Percentiles rank a stretch among this genome's conserved stretches.
Conservation (phyloP, 2,888 invertebrate species). For the Mythimna ferrago region DNA sequence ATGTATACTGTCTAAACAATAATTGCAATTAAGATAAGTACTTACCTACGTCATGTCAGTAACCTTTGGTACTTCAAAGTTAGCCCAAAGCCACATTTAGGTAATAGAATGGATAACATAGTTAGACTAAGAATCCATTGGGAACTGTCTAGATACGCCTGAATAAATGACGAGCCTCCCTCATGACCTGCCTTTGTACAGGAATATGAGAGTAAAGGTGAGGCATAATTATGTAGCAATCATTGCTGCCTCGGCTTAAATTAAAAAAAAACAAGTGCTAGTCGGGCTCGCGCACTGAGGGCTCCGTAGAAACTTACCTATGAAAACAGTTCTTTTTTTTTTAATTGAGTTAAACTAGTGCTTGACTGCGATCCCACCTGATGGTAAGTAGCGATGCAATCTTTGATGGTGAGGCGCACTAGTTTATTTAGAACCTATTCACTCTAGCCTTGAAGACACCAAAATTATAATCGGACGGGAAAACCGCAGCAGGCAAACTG, state of each 20-base stretch:
- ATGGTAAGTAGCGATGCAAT: too few species aligned
- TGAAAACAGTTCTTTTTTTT: too few species aligned
- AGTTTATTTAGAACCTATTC: too few species aligned
- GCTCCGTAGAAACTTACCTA: too few species aligned
- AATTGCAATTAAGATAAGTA: neutral
- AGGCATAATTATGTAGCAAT: slow-evolving; percentile 28
- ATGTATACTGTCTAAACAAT: neutral
- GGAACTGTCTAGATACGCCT: slow-evolving; percentile 31
- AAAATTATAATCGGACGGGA: too few species aligned
- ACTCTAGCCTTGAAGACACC: too few species aligned
- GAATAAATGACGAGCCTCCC: slow-evolving; percentile 52
- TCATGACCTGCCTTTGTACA: slow-evolving; percentile 25
- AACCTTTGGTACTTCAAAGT: neutral
- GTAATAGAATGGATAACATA: slow-evolving; percentile 36
- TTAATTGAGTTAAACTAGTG: too few species aligned
- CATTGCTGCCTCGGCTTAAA: slow-evolving; percentile 15
- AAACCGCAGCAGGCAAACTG: too few species aligned
- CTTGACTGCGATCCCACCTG: too few species aligned
- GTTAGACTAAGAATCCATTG: slow-evolving; percentile 41
- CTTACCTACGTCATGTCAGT: neutral
- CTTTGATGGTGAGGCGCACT: too few species aligned
- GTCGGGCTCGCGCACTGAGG: too few species aligned
- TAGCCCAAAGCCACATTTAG: slow-evolving; percentile 14
- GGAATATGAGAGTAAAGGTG: slow-evolving; percentile 36
- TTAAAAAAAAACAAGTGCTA: neutral